Conservation (phyloP, 2,797 vertebrate genomes). For the Austrolebias charrua region DNA sequence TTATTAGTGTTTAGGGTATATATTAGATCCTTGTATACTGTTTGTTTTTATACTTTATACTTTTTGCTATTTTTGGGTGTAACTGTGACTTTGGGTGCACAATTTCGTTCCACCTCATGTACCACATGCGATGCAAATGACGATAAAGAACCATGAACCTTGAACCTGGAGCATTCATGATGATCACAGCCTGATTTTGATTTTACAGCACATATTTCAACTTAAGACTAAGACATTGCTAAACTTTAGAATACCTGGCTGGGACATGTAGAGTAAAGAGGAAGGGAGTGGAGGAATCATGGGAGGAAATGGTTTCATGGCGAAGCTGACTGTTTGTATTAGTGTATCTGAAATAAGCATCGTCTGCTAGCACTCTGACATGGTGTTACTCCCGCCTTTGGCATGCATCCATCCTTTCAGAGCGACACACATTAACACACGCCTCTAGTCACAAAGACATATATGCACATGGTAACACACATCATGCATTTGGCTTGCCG, state of each 20-base stretch:
- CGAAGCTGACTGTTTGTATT: conserved; percentile 80
- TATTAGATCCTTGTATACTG: no score
- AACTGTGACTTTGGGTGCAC: no score
- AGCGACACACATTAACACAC: conserved; percentile 51
- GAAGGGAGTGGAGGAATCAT: conserved; percentile 59
- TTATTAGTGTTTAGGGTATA: no score
- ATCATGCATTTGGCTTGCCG: conserved; percentile 60
- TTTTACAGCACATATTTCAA: background rate
- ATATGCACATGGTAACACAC: conserved; percentile 42
- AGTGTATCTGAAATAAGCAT: conserved; percentile 80
- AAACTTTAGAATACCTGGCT: conserved; percentile 29
- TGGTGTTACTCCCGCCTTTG: conserved; percentile 82
- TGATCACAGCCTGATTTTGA: background rate
- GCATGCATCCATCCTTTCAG: conserved; percentile 72
- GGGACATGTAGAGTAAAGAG: conserved; percentile 36
- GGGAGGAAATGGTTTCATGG: conserved; percentile 83
- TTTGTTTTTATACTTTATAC: no score
- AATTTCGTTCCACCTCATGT: no score
- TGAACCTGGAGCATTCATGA: background rate
- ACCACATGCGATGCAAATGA: no score
- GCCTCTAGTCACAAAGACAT: conserved; percentile 17
- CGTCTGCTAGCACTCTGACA: conserved; percentile 83
- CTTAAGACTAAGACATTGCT: conserved; percentile 17
- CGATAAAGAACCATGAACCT: no score
- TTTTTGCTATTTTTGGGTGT: no score